Evolutionary conservation across 2,888 invertebrate species (phyloP).

Genomic region (Drosophila nr. fundita): DNA sequence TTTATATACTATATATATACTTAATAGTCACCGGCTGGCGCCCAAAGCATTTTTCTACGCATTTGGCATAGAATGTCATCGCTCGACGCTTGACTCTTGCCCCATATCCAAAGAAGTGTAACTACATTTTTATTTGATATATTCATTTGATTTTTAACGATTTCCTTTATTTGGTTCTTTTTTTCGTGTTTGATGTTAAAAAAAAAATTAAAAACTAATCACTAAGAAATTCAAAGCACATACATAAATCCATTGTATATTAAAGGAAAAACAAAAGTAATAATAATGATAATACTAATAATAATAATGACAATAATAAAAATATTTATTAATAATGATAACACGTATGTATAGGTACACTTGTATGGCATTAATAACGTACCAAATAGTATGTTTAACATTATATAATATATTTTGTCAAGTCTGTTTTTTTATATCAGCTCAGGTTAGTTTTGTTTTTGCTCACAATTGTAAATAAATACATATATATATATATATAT

Average conservation of each 20-base stretch:
- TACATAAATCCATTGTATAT: constrained; percentile 10
- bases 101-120: background rate
- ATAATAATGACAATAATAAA: constrained; percentile 3
- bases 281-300: background rate
- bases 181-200: constrained; percentile 25
- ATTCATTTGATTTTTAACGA: constrained; percentile 17
- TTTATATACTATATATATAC: background rate
- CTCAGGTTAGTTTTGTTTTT: constrained; percentile 22
- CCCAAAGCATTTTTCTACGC: constrained; percentile 70
- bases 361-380: constrained; percentile 33
- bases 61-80: constrained; percentile 60
- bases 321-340: constrained; percentile 26
- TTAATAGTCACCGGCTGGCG: constrained; percentile 12
- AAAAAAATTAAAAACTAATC: constrained; percentile 44
- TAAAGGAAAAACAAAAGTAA: constrained; percentile 10
- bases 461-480: constrained; percentile 42
- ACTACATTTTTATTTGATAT: constrained; percentile 21
- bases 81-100: constrained; percentile 3
- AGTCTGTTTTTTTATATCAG: constrained; percentile 66
- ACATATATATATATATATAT: constrained; percentile 16
- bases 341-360: constrained; percentile 41
- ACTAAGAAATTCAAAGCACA: constrained; percentile 50
- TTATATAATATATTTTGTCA: constrained; percentile 48
- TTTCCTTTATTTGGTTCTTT: constrained; percentile 12
- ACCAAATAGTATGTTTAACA: constrained; percentile 29